Percentiles rank a stretch among this genome's conserved stretches.
These are phyloP conservation scores for Ursus arctos DNA, from an alignment of 2,113 vertebrate genomes.

Conservation along the genomic window DNA sequence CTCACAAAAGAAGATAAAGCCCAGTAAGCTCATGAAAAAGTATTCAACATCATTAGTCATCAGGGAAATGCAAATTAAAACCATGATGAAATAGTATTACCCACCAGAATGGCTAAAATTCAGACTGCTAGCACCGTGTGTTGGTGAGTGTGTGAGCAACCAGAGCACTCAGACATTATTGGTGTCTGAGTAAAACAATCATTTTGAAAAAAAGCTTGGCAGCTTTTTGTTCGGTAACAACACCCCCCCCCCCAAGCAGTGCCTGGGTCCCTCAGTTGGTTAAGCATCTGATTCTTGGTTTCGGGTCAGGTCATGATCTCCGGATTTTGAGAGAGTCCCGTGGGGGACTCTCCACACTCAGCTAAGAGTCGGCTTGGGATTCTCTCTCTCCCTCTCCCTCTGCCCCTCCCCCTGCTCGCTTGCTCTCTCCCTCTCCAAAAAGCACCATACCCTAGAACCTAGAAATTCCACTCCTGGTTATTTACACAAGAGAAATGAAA, in stretches of 20 bases:
- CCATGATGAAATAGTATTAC: neutral
- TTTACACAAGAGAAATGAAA: neutral
- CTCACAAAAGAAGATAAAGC: neutral
- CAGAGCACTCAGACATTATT: neutral
- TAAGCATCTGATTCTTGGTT: neutral
- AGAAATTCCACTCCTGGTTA: neutral
- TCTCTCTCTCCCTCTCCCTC: neutral
- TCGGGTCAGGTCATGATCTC: neutral
- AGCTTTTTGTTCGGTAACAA: conserved; percentile 11
- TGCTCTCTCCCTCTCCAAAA: neutral
- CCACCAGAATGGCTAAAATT: neutral
- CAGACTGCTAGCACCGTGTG: neutral
- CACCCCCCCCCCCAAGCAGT: neutral
- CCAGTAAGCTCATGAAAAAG: neutral
- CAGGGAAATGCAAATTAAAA: neutral
- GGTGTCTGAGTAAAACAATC: neutral
- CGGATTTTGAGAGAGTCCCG: neutral
- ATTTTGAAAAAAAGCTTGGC: neutral
- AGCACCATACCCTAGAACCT: neutral
- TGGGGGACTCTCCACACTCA: neutral
- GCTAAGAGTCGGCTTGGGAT: neutral
- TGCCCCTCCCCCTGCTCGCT: neutral
- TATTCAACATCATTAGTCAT: neutral
- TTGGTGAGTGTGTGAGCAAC: neutral
- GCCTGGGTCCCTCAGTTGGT: neutral